These are phyloP conservation scores for Cantharis rustica DNA, from an alignment of 2,888 invertebrate species.

Conservation along the genomic window DNA sequence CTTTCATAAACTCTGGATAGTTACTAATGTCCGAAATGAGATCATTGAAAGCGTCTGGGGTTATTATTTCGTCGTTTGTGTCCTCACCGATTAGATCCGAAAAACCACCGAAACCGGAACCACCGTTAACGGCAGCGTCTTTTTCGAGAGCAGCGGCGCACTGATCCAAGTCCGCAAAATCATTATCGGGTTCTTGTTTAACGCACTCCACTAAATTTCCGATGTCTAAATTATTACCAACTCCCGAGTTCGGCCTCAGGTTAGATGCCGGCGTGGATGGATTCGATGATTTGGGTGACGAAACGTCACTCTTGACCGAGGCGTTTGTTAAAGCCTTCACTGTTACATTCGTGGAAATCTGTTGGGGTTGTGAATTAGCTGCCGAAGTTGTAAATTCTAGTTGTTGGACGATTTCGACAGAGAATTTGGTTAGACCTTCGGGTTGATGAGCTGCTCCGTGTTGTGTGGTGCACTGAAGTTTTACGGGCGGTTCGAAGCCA, in stretches of 20 bases:
- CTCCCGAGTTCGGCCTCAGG: conserved; percentile 47
- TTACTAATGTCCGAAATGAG: conserved; percentile 86
- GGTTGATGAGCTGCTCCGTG: conserved; percentile 56
- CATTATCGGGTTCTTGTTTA: conserved; percentile 72
- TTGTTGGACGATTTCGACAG: conserved; percentile 91
- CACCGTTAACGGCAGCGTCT: conserved; percentile 74
- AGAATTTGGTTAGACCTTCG: conserved; percentile 74
- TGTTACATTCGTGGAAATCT: conserved; percentile 90
- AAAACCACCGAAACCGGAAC: conserved; percentile 76
- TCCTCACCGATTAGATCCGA: conserved; percentile 85
- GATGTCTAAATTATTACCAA: conserved; percentile 58
- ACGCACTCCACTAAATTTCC: conserved; percentile 76
- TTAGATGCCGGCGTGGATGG: conserved; percentile 52
- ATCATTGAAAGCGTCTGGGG: conserved; percentile 80
- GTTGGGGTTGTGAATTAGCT: conserved; percentile 85
- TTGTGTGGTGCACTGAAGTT: conserved; percentile 68
- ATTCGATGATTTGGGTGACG: conserved; percentile 60
- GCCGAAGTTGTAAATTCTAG: conserved; percentile 87
- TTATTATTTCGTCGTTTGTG: conserved; percentile 76
- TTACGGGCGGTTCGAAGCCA: conserved; percentile 75
- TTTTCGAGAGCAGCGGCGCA: conserved; percentile 86
- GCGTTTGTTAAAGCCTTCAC: conserved; percentile 81
- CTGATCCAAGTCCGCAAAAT: conserved; percentile 84
- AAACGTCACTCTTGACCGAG: conserved; percentile 65
- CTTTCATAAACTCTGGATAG: conserved; percentile 81